These are phyloP conservation scores for Zaprionus camerounensis DNA, from an alignment of 1,140 invertebrate genomes.

Conservation along the genomic window DNA sequence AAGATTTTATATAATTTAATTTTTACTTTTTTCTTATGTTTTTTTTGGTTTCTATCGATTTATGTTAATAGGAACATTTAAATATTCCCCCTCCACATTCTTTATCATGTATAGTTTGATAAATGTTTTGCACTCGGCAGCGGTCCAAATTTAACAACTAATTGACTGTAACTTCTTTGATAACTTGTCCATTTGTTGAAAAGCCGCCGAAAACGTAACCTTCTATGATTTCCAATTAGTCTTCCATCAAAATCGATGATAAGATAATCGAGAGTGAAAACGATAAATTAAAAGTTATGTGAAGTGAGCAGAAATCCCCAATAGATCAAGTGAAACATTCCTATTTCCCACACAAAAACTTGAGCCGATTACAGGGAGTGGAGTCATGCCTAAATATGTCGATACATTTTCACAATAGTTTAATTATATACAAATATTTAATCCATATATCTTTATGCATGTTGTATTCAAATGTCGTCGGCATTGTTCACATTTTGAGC, in stretches of 20 bases:
- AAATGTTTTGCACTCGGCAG: constrained; percentile 39
- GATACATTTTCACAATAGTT: constrained; percentile 46
- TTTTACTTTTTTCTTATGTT: constrained; percentile 20
- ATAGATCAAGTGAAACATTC: neutral
- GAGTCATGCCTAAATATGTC: constrained; percentile 46
- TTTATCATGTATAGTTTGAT: constrained; percentile 37
- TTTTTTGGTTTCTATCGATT: constrained; percentile 21
- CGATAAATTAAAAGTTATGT: neutral
- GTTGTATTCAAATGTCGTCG: constrained; percentile 62
- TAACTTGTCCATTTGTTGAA: constrained; percentile 8
- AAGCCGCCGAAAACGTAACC: constrained; percentile 5
- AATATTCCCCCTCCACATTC: constrained; percentile 21
- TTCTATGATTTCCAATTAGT: constrained; percentile 9
- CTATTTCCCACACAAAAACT: neutral
- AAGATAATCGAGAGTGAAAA: constrained; percentile 17
- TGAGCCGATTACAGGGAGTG: neutral
- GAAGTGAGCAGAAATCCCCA: neutral
- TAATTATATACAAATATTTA: constrained; percentile 45
- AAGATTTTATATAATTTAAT: constrained; percentile 64
- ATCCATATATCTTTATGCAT: constrained; percentile 56
- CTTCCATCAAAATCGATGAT: constrained; percentile 21
- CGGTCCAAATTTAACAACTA: constrained; percentile 25
- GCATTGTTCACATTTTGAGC: constrained; percentile 60
- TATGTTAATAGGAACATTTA: constrained; percentile 40
- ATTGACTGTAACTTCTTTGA: constrained; percentile 28